These are phyloP conservation scores for Apus apus DNA, from an alignment of 2,113 vertebrate genomes.

Conservation along the genomic window DNA sequence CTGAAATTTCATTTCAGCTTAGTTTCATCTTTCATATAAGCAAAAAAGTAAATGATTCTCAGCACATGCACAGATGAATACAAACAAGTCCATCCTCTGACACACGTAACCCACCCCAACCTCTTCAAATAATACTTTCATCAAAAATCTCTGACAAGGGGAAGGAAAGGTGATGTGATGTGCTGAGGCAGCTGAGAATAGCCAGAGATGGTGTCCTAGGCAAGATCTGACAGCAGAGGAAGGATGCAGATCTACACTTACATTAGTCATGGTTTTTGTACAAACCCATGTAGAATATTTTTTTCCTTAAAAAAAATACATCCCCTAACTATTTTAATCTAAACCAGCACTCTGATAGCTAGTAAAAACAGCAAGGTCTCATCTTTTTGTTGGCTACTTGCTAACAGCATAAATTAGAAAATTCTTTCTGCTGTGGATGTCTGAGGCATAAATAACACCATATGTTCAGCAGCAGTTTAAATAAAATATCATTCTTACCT, in stretches of 20 bases:
- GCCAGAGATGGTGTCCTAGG: background rate
- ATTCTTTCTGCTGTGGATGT: constrained; percentile 34
- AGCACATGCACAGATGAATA: background rate
- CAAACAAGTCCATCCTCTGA: background rate
- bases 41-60: background rate
- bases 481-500: constrained; percentile 36
- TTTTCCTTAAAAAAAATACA: background rate
- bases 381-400: constrained; percentile 12
- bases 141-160: background rate
- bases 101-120: background rate
- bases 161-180: background rate
- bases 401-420: constrained; percentile 48
- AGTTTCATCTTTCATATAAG: background rate
- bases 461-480: constrained; percentile 38
- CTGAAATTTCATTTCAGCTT: background rate
- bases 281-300: background rate
- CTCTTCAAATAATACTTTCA: background rate
- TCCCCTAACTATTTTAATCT: constrained; percentile 37
- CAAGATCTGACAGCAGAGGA: background rate
- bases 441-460: constrained; percentile 61
- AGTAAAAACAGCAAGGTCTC: constrained; percentile 36
- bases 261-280: constrained; percentile 23
- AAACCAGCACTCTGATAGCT: constrained; percentile 15
- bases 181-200: background rate
- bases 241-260: background rate